Evolutionary conservation across 2,888 invertebrate genomes (phyloP), one percentile per base, ranked within the genome.

Genomic region (Lasius fuliginosus): DNA sequence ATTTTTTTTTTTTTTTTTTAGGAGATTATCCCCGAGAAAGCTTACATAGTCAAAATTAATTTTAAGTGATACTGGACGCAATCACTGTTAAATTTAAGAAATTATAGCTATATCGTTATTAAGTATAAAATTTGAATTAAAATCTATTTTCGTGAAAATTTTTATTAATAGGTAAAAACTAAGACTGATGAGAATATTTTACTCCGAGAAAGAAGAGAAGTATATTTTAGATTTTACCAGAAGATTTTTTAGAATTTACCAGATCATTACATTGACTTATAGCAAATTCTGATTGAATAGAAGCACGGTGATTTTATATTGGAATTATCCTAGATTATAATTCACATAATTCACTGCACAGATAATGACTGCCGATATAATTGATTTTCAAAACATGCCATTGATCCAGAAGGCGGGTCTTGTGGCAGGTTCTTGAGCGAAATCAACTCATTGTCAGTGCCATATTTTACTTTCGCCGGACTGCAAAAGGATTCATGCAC

Each of bases 381-480:
- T 27, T 53, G 40, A 27, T 53, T 18, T 67, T 33, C 27, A 12
- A 40, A 18, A 12, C 40, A 53, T 40, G 3, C n/a, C 36, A n/a
- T 53, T 46, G 33, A 75, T 46, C 12, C 27, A 67, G 27, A 56
- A 40, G 40, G 27, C 40, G 5, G 40, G 5, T 77, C 27, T 46
- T 33, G 36, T 23, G 46, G 18, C n/a, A 30, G n/a, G n/a, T 60
- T 73, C 23, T 40, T 9, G 36, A 73, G 36, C 60, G n/a, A 62
- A 81, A 73, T 81, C 60, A 53, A 81, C 27, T 60, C 12, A 46
- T 60, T 33, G 36, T 36, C 36, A 36, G 53, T 53, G n/a, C 2
- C n/a, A 53, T 36, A 36, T 73, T 18, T 81, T 36, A 81, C 79
- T 79, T 76, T 82, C 64, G 82, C 74, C 65, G 23, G 83, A 58